Evolutionary conservation across 1,140 invertebrate species (phyloP).

Genomic region (Leguminivora glycinivorella): DNA sequence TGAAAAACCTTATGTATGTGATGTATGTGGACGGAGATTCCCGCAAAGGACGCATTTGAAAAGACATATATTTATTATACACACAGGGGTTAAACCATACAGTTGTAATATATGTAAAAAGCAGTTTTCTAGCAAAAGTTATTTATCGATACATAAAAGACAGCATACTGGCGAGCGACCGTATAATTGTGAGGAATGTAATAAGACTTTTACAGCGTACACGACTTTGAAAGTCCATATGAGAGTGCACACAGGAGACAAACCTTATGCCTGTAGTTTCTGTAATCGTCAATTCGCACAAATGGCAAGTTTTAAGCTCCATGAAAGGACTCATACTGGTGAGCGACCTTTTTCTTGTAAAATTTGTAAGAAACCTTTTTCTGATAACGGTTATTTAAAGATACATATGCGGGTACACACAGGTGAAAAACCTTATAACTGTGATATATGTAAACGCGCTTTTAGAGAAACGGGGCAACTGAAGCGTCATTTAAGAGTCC

Average conservation of each 20-base stretch:
- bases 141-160: conserved; percentile 76
- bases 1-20: conserved; percentile 93
- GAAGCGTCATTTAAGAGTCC: conserved; percentile 59
- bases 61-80: conserved; percentile 90
- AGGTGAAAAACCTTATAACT: conserved; percentile 66
- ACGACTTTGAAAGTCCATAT: conserved; percentile 82
- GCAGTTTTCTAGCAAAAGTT: conserved; percentile 86
- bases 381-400: conserved; percentile 69
- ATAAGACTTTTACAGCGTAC: conserved; percentile 72
- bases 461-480: conserved; percentile 69
- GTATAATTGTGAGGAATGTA: conserved; percentile 76
- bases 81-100: conserved; percentile 90
- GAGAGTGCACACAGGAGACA: conserved; percentile 81
- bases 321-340: conserved; percentile 90
- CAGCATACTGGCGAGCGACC: conserved; percentile 81
- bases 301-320: conserved; percentile 86
- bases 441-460: conserved; percentile 63
- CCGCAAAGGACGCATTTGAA: conserved; percentile 88
- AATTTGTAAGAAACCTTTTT: conserved; percentile 86
- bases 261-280: conserved; percentile 86
- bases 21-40: conserved; percentile 89
- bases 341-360: conserved; percentile 93
- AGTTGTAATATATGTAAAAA: conserved; percentile 93
- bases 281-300: conserved; percentile 90
- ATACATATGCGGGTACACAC: conserved; percentile 75